These are phyloP conservation scores for Orchesella flavescens DNA, from an alignment of 2,888 invertebrate genomes.

Conservation along the genomic window DNA sequence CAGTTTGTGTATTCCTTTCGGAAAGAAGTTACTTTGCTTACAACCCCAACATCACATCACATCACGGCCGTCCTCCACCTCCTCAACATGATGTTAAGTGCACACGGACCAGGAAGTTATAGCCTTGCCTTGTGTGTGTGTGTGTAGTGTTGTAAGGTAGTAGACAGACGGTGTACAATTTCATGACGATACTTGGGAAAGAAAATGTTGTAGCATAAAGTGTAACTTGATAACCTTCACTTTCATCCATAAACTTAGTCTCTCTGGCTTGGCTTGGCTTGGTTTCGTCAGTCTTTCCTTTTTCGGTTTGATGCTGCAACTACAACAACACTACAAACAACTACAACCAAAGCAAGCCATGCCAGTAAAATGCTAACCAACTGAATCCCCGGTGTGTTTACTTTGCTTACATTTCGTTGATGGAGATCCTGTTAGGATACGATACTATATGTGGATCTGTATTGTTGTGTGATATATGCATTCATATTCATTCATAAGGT, in stretches of 20 bases:
- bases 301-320: slow-evolving; percentile 29
- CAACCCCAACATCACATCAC: slow-evolving; percentile 32
- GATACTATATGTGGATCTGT: not conserved
- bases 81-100: slow-evolving; percentile 19
- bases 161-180: slow-evolving; percentile 45
- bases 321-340: no score
- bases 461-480: not conserved
- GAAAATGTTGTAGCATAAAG: slow-evolving; percentile 55
- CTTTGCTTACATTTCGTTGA: slow-evolving; percentile 34
- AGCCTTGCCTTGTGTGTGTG: not conserved
- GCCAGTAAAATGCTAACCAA: not conserved
- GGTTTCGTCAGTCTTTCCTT: slow-evolving; percentile 18
- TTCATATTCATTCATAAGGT: not conserved
- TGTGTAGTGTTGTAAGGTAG: not conserved
- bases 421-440: slow-evolving; percentile 26
- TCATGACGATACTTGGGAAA: slow-evolving; percentile 39
- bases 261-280: slow-evolving; percentile 23
- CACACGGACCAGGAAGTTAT: not conserved
- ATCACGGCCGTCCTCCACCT: not conserved
- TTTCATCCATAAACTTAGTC: slow-evolving; percentile 57
- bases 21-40: not conserved
- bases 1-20: no score
- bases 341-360: no score
- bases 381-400: slow-evolving; percentile 42
- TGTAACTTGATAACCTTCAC: slow-evolving; percentile 59